Evolutionary conservation across 2,113 vertebrate genomes (phyloP).

Genomic region (Dromiciops gliroides): DNA sequence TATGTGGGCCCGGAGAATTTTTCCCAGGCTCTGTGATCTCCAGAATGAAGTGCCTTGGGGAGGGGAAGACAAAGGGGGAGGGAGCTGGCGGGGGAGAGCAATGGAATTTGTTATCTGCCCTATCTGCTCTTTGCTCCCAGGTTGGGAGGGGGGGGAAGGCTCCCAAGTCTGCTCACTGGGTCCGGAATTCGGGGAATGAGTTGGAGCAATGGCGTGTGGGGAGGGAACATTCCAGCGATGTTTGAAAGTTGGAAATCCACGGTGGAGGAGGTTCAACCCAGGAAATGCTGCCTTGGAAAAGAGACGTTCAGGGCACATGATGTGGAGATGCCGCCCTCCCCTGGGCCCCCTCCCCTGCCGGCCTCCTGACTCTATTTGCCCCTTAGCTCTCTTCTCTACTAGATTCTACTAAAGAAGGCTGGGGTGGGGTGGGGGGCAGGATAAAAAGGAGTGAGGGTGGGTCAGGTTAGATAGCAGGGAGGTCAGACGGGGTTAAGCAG

Average conservation of each 20-base stretch:
- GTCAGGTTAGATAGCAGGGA: slow-evolving; percentile 61
- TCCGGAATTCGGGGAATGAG: not conserved
- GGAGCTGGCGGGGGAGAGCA: not conserved
- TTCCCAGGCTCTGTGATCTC: not conserved
- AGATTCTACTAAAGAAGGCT: slow-evolving; percentile 66
- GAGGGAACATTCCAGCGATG: slow-evolving; percentile 74
- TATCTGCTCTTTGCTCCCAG: slow-evolving; percentile 50
- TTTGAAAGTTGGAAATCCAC: slow-evolving; percentile 59
- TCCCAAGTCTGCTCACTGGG: not conserved
- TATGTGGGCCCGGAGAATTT: not conserved
- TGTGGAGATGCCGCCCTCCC: slow-evolving; percentile 14
- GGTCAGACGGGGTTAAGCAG: slow-evolving; percentile 80
- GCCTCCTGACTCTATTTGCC: not conserved
- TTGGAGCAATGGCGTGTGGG: slow-evolving; percentile 33
- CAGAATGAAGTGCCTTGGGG: not conserved
- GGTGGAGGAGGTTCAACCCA: slow-evolving; percentile 63
- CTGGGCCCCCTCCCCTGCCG: slow-evolving; percentile 32
- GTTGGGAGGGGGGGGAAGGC: not conserved
- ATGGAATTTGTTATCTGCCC: slow-evolving; percentile 25
- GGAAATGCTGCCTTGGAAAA: slow-evolving; percentile 71
- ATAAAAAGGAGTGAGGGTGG: slow-evolving; percentile 69
- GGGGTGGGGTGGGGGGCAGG: not conserved
- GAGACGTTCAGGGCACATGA: slow-evolving; percentile 31
- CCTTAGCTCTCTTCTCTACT: slow-evolving; percentile 42
- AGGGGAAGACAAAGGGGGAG: slow-evolving; percentile 4